Evolutionary conservation across 2,797 vertebrate species (phyloP).

Genomic region (Novumbra hubbsi): DNA sequence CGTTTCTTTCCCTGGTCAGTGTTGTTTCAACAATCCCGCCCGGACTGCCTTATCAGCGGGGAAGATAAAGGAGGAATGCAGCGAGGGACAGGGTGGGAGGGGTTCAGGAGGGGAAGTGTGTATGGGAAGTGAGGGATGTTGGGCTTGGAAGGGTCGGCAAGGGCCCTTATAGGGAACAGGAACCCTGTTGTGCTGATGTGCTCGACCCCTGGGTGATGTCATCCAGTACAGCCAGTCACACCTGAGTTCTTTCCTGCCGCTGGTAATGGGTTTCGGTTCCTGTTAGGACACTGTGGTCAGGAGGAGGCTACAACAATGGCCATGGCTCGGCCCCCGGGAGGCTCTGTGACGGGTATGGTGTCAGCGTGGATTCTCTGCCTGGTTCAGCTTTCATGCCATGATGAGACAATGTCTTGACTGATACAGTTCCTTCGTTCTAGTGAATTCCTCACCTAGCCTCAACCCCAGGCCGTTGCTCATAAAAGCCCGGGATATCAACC

Average conservation of each 20-base stretch:
- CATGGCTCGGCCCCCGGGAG: not conserved
- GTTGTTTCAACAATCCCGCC: constrained; percentile 46
- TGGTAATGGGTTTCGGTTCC: not conserved
- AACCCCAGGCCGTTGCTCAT: no score
- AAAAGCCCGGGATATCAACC: no score
- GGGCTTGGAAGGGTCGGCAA: not conserved
- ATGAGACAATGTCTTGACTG: not conserved
- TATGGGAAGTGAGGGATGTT: constrained; percentile 18
- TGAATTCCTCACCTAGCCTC: not conserved
- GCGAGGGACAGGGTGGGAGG: constrained; percentile 29
- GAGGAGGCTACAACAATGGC: not conserved
- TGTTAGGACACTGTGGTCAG: constrained; percentile 3
- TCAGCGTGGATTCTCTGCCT: not conserved
- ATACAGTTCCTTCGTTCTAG: not conserved
- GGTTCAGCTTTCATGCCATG: not conserved
- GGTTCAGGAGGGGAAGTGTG: constrained; percentile 40
- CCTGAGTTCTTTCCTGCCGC: not conserved
- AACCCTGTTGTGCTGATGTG: not conserved
- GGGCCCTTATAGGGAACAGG: not conserved
- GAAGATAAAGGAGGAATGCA: constrained; percentile 43
- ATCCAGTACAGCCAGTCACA: not conserved
- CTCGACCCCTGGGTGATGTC: constrained; percentile 6
- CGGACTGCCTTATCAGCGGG: constrained; percentile 38
- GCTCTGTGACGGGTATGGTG: not conserved
- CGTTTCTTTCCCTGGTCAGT: constrained; percentile 9